phyloP scores from a whole-genome alignment of 2,797 vertebrate species.

The Chelon auratus region DNA sequence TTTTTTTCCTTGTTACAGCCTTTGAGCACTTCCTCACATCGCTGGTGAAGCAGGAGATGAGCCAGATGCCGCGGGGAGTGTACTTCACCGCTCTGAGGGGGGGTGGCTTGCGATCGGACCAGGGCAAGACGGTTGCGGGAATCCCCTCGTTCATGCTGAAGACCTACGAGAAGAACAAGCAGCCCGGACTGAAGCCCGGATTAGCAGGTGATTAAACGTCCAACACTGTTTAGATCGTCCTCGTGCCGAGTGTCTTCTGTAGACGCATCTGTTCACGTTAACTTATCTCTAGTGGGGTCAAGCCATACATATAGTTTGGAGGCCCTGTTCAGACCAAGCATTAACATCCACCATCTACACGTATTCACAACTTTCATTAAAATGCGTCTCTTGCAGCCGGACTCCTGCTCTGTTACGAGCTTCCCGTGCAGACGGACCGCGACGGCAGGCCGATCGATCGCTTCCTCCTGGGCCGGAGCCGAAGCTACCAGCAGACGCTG shows the following conservation, averaged over 20 bases:
- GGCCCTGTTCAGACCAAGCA: too few species aligned
- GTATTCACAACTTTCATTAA: too few species aligned
- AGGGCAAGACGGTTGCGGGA: conserved; percentile 90
- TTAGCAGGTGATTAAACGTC: conserved; percentile 87
- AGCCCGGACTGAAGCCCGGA: conserved; percentile 94
- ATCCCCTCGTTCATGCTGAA: conserved; percentile 93
- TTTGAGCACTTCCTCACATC: conserved; percentile 90
- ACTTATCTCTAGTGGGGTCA: too few species aligned
- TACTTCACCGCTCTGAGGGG: conserved; percentile 92
- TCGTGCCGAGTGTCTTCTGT: too few species aligned
- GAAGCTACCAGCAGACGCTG: conserved; percentile 91
- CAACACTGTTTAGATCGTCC: not conserved
- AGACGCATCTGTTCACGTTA: too few species aligned
- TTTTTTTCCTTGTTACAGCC: conserved; percentile 71
- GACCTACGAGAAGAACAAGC: conserved; percentile 95
- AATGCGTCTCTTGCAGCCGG: conserved; percentile 81
- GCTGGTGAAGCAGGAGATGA: conserved; percentile 94
- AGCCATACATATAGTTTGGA: too few species aligned
- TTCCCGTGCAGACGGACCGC: conserved; percentile 90
- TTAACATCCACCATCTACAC: too few species aligned
- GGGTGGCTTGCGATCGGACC: conserved; percentile 83
- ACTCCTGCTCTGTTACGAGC: conserved; percentile 91
- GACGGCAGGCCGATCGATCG: conserved; percentile 90
- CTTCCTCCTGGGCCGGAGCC: conserved; percentile 89
- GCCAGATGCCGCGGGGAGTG: conserved; percentile 92